A percentile compares a stretch with the other conserved stretches of the same genome.
phyloP scores from a whole-genome alignment of 2,888 invertebrate species.

The Beris morrisii region DNA sequence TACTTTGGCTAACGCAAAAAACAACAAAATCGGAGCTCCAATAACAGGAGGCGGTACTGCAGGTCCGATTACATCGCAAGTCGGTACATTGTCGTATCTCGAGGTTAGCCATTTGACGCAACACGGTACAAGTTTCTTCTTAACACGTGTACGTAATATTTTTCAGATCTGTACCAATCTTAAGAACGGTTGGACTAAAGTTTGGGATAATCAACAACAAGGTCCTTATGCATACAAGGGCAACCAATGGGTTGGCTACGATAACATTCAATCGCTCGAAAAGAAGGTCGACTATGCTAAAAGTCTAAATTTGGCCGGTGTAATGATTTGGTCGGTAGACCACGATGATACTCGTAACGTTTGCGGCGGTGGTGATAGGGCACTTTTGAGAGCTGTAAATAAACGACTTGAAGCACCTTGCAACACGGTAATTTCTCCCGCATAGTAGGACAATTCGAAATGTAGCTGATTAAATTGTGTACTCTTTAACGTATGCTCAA shows the following conservation, averaged over 20 bases:
- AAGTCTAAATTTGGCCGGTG: slow-evolving; percentile 58
- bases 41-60: slow-evolving; percentile 53
- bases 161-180: slow-evolving; percentile 54
- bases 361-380: slow-evolving; percentile 57
- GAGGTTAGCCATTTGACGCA: slow-evolving; percentile 51
- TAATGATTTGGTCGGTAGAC: slow-evolving; percentile 66
- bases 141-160: background rate
- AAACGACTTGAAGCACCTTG: too few species aligned
- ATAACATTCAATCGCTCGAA: slow-evolving; percentile 49
- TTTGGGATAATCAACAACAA: slow-evolving; percentile 47
- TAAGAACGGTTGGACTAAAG: slow-evolving; percentile 47
- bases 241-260: slow-evolving; percentile 56
- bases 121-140: background rate
- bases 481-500: too few species aligned
- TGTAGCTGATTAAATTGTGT: too few species aligned
- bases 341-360: slow-evolving; percentile 62
- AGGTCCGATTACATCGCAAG: slow-evolving; percentile 58
- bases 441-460: too few species aligned
- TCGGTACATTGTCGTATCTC: slow-evolving; percentile 61
- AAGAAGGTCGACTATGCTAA: slow-evolving; percentile 51
- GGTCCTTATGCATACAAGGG: slow-evolving; percentile 53
- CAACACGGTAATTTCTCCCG: too few species aligned
- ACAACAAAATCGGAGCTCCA: slow-evolving; percentile 56
- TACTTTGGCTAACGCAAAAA: slow-evolving; percentile 50
- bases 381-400: slow-evolving; percentile 57